A percentile compares a stretch with the other conserved stretches of the same genome.
phyloP scores from a whole-genome alignment of 2,113 vertebrate genomes.

The Probosciger aterrimus region DNA sequence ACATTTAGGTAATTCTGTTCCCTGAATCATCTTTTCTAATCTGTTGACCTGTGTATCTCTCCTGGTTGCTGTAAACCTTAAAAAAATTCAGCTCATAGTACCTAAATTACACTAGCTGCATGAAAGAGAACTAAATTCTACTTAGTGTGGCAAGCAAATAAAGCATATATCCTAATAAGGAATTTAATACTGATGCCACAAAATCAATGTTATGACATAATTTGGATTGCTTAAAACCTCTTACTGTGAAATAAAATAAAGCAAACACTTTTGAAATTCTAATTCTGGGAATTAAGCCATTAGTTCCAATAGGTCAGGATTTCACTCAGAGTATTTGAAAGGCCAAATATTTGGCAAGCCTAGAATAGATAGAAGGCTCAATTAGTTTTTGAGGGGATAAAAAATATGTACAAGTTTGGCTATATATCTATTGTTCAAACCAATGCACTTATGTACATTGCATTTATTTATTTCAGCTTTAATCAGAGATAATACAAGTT shows the following conservation, averaged over 20 bases:
- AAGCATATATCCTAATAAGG: neutral
- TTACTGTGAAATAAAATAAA: neutral
- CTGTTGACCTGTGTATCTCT: neutral
- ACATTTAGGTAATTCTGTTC: neutral
- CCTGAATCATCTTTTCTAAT: neutral
- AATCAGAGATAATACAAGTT: neutral
- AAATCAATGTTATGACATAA: neutral
- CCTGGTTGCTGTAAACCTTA: neutral
- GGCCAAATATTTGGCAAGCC: neutral
- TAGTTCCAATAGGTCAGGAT: neutral
- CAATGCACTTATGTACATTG: neutral
- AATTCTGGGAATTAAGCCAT: neutral
- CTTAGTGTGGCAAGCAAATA: neutral
- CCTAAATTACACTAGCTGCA: neutral
- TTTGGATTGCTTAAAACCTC: neutral
- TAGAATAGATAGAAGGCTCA: neutral
- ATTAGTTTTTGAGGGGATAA: neutral
- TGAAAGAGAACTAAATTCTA: neutral
- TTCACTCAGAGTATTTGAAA: neutral
- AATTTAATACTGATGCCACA: neutral
- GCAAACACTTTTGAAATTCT: neutral
- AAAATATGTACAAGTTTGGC: neutral
- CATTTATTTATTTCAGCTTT: neutral
- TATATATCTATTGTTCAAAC: neutral
- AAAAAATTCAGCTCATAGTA: neutral